These are phyloP conservation scores for Drosophila algonquin DNA, from an alignment of 2,888 invertebrate genomes.

Conservation along the genomic window DNA sequence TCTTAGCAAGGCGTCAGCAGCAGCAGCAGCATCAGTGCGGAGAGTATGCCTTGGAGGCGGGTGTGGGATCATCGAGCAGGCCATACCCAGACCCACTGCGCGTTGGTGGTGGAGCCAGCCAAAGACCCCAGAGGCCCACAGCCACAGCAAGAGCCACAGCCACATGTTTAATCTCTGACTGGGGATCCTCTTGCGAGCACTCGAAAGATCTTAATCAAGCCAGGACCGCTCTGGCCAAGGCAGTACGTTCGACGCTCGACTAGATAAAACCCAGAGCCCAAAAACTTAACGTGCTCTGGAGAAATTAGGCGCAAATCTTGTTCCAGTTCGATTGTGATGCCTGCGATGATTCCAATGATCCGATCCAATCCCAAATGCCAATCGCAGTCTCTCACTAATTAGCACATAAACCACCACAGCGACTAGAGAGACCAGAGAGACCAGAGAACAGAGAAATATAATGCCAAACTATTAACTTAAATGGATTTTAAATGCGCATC, in stretches of 20 bases:
- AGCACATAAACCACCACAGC: slow-evolving; percentile 61
- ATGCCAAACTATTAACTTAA: slow-evolving; percentile 69
- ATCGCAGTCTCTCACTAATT: slow-evolving; percentile 57
- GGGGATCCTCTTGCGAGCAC: slow-evolving; percentile 54
- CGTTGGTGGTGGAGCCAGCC: slow-evolving; percentile 20
- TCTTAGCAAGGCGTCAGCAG: slow-evolving; percentile 75
- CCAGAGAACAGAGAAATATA: slow-evolving; percentile 36
- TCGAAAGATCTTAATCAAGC: slow-evolving; percentile 72
- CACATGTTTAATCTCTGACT: slow-evolving; percentile 69
- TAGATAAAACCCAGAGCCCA: slow-evolving; percentile 45
- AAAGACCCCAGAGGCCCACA: slow-evolving; percentile 41
- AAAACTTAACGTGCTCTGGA: slow-evolving; percentile 67
- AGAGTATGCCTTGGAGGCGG: slow-evolving; percentile 48
- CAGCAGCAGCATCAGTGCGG: slow-evolving; percentile 29
- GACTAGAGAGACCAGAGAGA: neutral
- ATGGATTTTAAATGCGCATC: slow-evolving; percentile 66
- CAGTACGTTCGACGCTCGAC: slow-evolving; percentile 57
- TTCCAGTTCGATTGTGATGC: slow-evolving; percentile 33
- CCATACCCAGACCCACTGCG: neutral
- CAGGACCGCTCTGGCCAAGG: slow-evolving; percentile 30
- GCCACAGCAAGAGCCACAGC: slow-evolving; percentile 11
- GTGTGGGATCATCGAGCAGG: slow-evolving; percentile 42
- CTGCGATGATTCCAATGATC: slow-evolving; percentile 49
- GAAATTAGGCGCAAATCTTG: slow-evolving; percentile 76
- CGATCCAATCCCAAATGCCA: slow-evolving; percentile 22